Percentiles rank a stretch among this genome's conserved stretches.
Conservation (phyloP, 2,113 vertebrate species). For the Etheostoma cragini region DNA sequence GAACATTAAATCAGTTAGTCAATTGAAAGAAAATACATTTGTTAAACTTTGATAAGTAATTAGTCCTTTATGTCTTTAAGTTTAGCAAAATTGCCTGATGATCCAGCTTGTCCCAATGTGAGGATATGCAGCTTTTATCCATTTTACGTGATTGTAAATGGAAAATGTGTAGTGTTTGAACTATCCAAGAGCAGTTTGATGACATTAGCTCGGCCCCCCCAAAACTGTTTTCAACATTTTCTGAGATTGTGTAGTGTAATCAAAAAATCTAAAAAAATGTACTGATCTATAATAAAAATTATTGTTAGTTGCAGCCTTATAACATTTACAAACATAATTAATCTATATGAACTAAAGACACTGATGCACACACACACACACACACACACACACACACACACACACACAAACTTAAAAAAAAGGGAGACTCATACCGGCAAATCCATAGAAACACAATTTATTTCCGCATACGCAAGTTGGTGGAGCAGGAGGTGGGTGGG, state of each 20-base stretch:
- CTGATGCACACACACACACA: not conserved
- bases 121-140: not conserved
- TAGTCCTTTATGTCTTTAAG: not conserved
- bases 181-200: not conserved
- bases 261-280: not conserved
- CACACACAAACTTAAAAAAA: conserved; percentile 25
- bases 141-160: not conserved
- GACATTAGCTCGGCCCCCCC: not conserved
- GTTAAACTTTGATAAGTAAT: not conserved
- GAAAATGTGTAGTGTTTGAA: not conserved
- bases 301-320: not conserved
- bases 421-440: conserved; percentile 56
- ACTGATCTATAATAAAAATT: not conserved
- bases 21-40: not conserved
- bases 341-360: conserved; percentile 1
- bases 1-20: not conserved
- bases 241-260: not conserved
- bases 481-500: conserved; percentile 62
- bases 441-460: conserved; percentile 74
- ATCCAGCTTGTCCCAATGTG: not conserved
- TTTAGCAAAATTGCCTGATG: not conserved
- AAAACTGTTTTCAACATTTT: not conserved
- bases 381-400: conserved; percentile 15
- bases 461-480: conserved; percentile 67
- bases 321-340: not conserved